phyloP scores from a whole-genome alignment of 2,113 vertebrate species.

The Enhydra lutris region DNA sequence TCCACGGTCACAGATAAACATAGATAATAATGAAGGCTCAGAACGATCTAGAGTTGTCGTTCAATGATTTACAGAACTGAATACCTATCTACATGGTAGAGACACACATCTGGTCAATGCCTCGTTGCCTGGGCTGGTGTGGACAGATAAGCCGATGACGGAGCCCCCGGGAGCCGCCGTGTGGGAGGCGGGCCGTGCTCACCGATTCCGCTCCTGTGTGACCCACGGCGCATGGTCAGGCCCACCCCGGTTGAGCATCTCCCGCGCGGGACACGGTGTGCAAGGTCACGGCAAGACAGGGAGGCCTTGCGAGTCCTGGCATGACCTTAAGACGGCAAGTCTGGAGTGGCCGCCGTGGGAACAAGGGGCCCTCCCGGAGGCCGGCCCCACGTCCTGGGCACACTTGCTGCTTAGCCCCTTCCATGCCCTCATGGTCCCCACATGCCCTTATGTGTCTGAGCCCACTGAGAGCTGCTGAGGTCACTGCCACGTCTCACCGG shows the following conservation, averaged over 20 bases:
- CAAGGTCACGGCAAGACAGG: fast-evolving
- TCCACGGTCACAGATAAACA: fast-evolving
- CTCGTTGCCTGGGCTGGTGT: fast-evolving
- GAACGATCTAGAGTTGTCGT: fast-evolving
- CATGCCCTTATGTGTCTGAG: not conserved
- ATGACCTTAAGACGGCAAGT: not conserved
- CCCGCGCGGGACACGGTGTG: fast-evolving
- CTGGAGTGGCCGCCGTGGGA: not conserved
- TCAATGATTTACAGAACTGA: not conserved
- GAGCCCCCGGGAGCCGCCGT: fast-evolving
- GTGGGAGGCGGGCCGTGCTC: fast-evolving
- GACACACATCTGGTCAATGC: fast-evolving
- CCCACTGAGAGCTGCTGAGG: not conserved
- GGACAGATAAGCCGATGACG: fast-evolving
- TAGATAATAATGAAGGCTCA: fast-evolving
- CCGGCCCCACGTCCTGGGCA: fast-evolving
- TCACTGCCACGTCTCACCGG: fast-evolving
- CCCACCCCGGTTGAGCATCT: not conserved
- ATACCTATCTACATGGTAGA: fast-evolving
- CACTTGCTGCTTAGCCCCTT: not conserved
- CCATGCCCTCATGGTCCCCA: fast-evolving
- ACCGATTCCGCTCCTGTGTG: fast-evolving
- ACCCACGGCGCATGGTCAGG: fast-evolving
- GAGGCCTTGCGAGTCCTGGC: fast-evolving
- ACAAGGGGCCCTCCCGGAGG: not conserved